Percentiles rank a stretch among this genome's conserved stretches.
Evolutionary conservation across 2,888 invertebrate genomes (phyloP).

Genomic region (Pediacus dermestoides): DNA sequence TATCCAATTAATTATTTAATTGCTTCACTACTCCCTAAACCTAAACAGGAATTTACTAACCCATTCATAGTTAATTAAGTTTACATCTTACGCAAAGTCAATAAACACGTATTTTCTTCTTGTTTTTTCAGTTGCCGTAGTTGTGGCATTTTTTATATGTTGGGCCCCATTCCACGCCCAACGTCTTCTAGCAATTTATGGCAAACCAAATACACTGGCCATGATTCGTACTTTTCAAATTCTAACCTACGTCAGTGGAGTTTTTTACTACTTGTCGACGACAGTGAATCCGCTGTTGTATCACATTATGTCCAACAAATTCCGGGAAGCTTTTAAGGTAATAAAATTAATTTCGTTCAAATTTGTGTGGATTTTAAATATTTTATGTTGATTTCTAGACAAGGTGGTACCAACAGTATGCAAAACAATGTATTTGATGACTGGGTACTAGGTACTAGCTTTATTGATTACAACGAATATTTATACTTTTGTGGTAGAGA

Average conservation of each 20-base stretch:
- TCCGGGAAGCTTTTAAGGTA: conserved; percentile 88
- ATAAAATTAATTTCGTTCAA: conserved; percentile 25
- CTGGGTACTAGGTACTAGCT: not conserved
- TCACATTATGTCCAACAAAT: conserved; percentile 91
- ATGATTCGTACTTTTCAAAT: conserved; percentile 38
- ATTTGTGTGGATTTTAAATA: too few relatives aligned
- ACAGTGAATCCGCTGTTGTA: conserved; percentile 90
- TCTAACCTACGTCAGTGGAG: conserved; percentile 78
- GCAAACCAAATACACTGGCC: not conserved
- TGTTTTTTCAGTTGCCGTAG: conserved; percentile 87
- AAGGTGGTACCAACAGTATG: too few relatives aligned
- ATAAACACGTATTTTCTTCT: too few relatives aligned
- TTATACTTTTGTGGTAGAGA: too few relatives aligned
- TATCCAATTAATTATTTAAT: too few relatives aligned
- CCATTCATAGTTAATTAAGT: too few relatives aligned
- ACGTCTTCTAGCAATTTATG: conserved; percentile 75
- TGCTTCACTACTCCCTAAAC: too few relatives aligned
- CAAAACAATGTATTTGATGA: not conserved
- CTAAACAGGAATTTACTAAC: too few relatives aligned
- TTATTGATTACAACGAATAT: too few relatives aligned
- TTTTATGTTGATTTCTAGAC: too few relatives aligned
- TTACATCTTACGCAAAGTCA: too few relatives aligned
- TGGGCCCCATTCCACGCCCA: conserved; percentile 94
- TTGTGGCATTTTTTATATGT: conserved; percentile 83
- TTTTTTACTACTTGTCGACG: conserved; percentile 86